phyloP scores from a whole-genome alignment of 2,113 vertebrate species.

The Thryonomys swinderianus region DNA sequence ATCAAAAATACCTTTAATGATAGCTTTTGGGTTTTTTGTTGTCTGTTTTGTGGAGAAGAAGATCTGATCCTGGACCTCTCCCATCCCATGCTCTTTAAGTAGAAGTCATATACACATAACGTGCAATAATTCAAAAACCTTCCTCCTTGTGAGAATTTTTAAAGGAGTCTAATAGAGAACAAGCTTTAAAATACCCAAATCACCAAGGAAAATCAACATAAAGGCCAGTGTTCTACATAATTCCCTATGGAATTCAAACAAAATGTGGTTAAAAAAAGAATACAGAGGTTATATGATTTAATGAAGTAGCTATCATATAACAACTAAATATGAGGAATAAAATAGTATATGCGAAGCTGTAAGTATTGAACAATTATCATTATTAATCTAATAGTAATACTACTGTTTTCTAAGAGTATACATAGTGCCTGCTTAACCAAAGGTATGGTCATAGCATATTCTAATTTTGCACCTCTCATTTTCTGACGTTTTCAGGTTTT shows the following conservation, averaged over 20 bases:
- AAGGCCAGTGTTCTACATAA: background rate
- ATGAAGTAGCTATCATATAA: background rate
- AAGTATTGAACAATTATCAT: background rate
- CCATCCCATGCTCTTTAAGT: background rate
- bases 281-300: background rate
- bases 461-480: background rate
- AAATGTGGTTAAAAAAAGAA: background rate
- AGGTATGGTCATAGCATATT: background rate
- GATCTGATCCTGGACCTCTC: background rate
- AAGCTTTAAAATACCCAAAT: background rate
- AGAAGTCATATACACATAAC: background rate
- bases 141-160: background rate
- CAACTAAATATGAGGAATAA: background rate
- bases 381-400: background rate
- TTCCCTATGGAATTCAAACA: background rate
- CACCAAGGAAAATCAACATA: background rate
- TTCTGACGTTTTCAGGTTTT: background rate
- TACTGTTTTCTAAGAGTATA: background rate
- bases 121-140: background rate
- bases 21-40: background rate
- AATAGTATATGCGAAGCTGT: background rate
- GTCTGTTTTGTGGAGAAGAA: background rate
- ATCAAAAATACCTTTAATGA: background rate
- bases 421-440: background rate
- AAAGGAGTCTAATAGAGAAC: background rate